These are phyloP conservation scores for Muscicapa striata DNA, from an alignment of 2,797 vertebrate species.

Conservation along the genomic window DNA sequence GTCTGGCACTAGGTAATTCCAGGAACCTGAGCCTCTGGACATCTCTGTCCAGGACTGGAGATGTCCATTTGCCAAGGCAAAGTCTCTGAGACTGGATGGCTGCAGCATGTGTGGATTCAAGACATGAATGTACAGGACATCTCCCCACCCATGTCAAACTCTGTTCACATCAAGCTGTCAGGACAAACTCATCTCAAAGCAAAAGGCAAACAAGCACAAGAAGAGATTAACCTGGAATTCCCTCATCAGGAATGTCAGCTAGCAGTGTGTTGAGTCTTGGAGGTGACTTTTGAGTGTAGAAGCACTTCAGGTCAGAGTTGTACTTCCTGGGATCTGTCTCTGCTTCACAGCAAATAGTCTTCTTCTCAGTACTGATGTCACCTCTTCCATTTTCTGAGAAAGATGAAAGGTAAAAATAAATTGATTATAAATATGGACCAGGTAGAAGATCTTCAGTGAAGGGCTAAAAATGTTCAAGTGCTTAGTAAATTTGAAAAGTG, in stretches of 20 bases:
- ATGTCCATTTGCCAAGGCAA: not conserved
- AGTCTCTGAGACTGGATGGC: not conserved
- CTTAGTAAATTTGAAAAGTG: not conserved
- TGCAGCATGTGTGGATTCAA: not conserved
- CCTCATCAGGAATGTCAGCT: rapidly evolving
- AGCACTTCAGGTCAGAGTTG: not conserved
- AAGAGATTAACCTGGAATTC: not conserved
- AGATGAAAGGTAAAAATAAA: not conserved
- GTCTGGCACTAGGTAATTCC: not conserved
- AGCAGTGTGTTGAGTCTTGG: rapidly evolving
- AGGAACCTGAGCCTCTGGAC: not conserved
- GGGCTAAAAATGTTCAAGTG: not conserved
- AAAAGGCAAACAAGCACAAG: rapidly evolving
- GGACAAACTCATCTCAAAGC: not conserved
- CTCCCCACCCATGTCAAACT: not conserved
- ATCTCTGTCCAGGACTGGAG: not conserved
- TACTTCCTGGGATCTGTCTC: rapidly evolving
- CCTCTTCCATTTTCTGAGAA: not conserved
- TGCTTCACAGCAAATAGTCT: not conserved
- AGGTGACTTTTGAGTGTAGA: rapidly evolving
- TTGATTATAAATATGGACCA: not conserved
- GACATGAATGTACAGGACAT: not conserved
- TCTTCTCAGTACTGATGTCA: not conserved
- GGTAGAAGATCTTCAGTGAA: not conserved
- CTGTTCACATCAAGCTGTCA: not conserved